Evolutionary conservation across 1,140 invertebrate genomes (phyloP), one percentile per base, ranked within the genome.

Genomic region (Drosophila gunungcola): DNA sequence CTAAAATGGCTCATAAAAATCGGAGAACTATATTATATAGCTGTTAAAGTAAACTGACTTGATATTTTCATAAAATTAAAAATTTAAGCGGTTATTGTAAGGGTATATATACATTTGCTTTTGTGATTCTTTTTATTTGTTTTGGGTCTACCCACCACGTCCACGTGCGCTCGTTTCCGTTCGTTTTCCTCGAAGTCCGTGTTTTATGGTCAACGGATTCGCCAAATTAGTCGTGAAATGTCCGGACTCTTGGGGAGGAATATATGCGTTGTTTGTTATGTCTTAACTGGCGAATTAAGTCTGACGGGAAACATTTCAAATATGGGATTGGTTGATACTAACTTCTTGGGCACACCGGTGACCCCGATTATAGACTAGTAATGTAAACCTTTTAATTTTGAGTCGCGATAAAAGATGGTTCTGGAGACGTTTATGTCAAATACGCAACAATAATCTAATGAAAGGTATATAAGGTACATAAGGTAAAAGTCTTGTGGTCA

Each of bases 211-310:
- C 60, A 34, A 29, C 62, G 64, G 78, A 75, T 80, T 60, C 55
- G 57, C 73, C 73, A 76, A 82, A 82, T 82, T 78, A 82, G 68
- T 77, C 61, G 42, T 69, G 62, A 83, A 82, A 74, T 57, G 64
- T 82, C 57, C 45, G 9, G 34, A 34, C 49, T 27, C 11, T 25
- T 25, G 41, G 34, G 5, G 32, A 6, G 52, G 12, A 25, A 41
- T 78, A 43, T 68, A 57, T 72, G 55, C 41, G 13, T 34, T 53
- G 65, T 54, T 65, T 65, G 46, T 67, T 46, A 41, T 54, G 16
- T 46, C 61, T 67, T 69, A 67, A 67, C 67, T 69, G 62, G 62
- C 65, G 54, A 69, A 67, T 69, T 54, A 52, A 32, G n/a, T 49
- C 62, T 32, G 32, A 69, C 32, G 48, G 48, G 41, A 27, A 45